Conservation (phyloP, 2,113 vertebrate genomes). For the Piprites chloris region DNA sequence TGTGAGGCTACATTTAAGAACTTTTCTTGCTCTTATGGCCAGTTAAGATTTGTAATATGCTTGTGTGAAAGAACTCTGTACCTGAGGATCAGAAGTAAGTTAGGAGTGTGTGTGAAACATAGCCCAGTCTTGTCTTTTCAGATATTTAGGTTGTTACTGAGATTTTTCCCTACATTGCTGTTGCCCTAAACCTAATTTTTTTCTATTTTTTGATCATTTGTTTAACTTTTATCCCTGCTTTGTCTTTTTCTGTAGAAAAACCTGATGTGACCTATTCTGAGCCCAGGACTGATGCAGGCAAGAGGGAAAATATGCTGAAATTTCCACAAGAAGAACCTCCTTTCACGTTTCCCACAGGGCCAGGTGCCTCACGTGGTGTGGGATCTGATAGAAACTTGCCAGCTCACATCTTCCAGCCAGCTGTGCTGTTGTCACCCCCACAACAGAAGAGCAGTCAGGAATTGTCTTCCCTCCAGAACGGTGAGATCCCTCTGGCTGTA, state of each 20-base stretch:
- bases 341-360: not conserved
- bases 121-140: not conserved
- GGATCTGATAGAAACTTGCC: conserved; percentile 8
- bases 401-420: conserved; percentile 67
- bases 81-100: not conserved
- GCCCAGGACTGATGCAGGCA: not conserved
- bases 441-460: conserved; percentile 75
- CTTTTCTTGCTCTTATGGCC: not conserved
- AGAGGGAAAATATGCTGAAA: conserved; percentile 3
- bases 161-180: not conserved
- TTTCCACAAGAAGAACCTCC: conserved; percentile 53
- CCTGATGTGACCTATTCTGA: not conserved
- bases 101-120: not conserved
- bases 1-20: not conserved
- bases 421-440: conserved; percentile 85
- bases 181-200: not conserved
- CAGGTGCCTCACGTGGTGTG: not conserved
- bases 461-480: conserved; percentile 28
- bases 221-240: not conserved
- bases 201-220: not conserved
- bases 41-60: not conserved
- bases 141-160: not conserved
- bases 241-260: conserved; percentile 36
- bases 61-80: not conserved
- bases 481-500: conserved; percentile 48